Evolutionary conservation across 2,797 vertebrate genomes (phyloP), one percentile per base, ranked within the genome.

Genomic region (Crenichthys baileyi): DNA sequence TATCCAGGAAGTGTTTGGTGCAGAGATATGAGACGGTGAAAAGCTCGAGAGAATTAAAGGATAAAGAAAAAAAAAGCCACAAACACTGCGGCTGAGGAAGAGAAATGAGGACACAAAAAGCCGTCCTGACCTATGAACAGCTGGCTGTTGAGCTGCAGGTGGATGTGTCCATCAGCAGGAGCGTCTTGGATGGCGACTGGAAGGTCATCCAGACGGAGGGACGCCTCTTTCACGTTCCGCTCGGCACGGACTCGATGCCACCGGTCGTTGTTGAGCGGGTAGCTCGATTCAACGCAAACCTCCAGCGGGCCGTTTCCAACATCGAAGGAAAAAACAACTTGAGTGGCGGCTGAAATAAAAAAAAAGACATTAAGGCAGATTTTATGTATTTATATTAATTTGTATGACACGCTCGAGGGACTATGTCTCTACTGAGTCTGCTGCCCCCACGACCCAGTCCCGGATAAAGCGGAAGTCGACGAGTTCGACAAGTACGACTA

Each of bases 81-180:
- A 44, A 44, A 44, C 65, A 22, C 39, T 72, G 44, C 65, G n/a
- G 44, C 72, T 44, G 44, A 48, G 44, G 31, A 61, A 58, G 29
- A 77, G 36, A 46, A 72, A 67, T 24, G 63, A 67, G 31, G 36
- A 24, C 41, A 9, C 7, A 53, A 58, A 24, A 8, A 46, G 65
- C n/a, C 31, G 1, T 2, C 5, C 96, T 88, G 95, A 98, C 97
- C 97, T 92, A 98, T 95, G 94, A 97, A 97, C 41, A 98, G 94
- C 72, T 96, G 97, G 90, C 96, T 97, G 92, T 95, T 98, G 82
- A 98, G 96, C 87, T 97, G 96, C 75, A 97, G 90, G 79, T 96
- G 95, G 82, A 97, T 95, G 44, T 96, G 96, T 31, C 96, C 97
- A 31, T 97, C 97, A 12, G 94, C 77, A 0, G 95, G 94, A 1